A percentile compares a stretch with the other conserved stretches of the same genome.
Conservation (phyloP, 2,797 vertebrate genomes). For the Notoglanidium macrostoma region DNA sequence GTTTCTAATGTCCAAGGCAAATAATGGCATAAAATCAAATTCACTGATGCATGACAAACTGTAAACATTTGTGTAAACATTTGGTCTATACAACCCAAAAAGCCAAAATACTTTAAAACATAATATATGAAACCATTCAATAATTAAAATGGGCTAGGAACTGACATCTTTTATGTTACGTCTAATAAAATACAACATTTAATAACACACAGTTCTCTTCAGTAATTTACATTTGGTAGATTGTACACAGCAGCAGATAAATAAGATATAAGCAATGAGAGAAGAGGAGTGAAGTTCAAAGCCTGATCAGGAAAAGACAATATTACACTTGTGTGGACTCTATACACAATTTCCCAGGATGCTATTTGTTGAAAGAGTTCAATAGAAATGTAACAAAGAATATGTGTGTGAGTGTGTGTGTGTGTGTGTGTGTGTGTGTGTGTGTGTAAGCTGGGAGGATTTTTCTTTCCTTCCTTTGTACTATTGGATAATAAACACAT, state of each 20-base stretch:
- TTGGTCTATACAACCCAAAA: slow-evolving; percentile 16
- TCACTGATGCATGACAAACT: slow-evolving; percentile 18
- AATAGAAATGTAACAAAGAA: slow-evolving; percentile 15
- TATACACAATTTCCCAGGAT: slow-evolving; percentile 74
- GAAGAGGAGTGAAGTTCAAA: slow-evolving; percentile 42
- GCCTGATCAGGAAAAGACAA: slow-evolving; percentile 46
- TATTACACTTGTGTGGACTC: slow-evolving; percentile 74
- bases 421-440: slow-evolving; percentile 8
- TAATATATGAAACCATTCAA: slow-evolving; percentile 7
- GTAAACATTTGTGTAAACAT: slow-evolving; percentile 48
- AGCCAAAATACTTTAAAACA: slow-evolving; percentile 20
- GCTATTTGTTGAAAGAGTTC: slow-evolving; percentile 45
- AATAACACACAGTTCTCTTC: slow-evolving; percentile 40
- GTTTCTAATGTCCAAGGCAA: slow-evolving; percentile 28
- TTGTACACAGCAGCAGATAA: slow-evolving; percentile 59
- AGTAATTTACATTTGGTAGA: slow-evolving; percentile 51
- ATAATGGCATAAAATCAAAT: slow-evolving; percentile 42
- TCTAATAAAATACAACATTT: slow-evolving; percentile 48
- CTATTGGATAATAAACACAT: neutral
- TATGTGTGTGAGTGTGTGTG: neutral
- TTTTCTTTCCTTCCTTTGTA: slow-evolving; percentile 9
- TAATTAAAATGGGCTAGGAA: slow-evolving; percentile 32
- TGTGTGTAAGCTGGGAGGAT: neutral
- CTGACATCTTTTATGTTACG: slow-evolving; percentile 10
- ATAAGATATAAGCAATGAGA: slow-evolving; percentile 44